Base-by-base conservation (phyloP, 2,113 vertebrate genomes). In the Petrocephalus microphthalmus region DNA sequence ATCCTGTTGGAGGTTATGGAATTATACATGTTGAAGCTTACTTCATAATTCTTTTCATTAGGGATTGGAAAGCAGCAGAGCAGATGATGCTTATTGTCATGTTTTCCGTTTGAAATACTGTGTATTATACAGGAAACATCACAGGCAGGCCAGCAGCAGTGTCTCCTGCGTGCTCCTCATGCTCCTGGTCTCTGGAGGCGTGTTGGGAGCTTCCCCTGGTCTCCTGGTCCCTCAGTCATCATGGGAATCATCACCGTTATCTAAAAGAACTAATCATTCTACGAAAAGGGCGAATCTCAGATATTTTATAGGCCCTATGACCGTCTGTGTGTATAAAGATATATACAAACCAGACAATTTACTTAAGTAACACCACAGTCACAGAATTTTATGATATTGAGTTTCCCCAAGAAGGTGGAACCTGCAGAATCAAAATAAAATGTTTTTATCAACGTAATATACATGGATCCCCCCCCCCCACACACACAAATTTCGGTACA, bases 131-230 rank as follows among this genome's bases (percentile, higher is more conserved):
- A 25, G 60, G 60, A 67, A 67, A 67, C 25, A 67, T 11, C 8
- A n/a, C n/a, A 67, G n/a, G 25, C n/a, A 87, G 54, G 91, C 53
- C 52, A 85, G 89, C 83, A 87, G 91, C 90, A 87, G 91, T 91
- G 89, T 85, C 90, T 91, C 60, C 92, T 91, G 89, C 85, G 93
- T 93, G 93, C 94, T 93, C 93, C 94, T 96, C 92, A 93, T 87
- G 91, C 90, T 82, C 90, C 49, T 89, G 86, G 89, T 10, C 54
- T 52, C 33, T 67, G n/a, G 11, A 3, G 25, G 10, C 25, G 4
- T 11, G 2, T n/a, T 29, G 10, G 60, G 60, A 67, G 60, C 4
- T 67, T 29, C 60, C 60, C 60, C 60, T 67, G 60, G 25, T 67
- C 60, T 67, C 60, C 60, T 10, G 3, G 60, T 67, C 8, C 57